phyloP scores from a whole-genome alignment of 2,113 vertebrate species.

The Halichoerus grypus region DNA sequence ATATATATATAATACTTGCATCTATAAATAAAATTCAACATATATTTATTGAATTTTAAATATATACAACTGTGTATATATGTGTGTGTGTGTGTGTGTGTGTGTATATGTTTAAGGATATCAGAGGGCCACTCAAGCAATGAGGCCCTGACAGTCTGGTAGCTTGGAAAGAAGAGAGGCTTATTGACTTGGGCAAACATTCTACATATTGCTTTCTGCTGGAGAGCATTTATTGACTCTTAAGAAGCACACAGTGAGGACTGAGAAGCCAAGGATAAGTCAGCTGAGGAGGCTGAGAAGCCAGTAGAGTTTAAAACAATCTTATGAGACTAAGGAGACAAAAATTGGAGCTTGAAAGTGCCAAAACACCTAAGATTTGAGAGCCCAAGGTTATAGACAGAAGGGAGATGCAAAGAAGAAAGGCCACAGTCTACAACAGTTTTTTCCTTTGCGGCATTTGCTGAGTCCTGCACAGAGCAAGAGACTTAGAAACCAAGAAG shows the following conservation, averaged over 20 bases:
- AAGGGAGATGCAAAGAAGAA: not conserved
- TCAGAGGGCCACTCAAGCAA: not conserved
- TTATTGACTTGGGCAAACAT: not conserved
- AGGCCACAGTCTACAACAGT: not conserved
- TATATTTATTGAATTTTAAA: not conserved
- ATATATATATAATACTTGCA: too few relatives aligned
- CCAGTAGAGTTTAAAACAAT: not conserved
- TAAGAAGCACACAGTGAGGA: not conserved
- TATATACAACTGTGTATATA: not conserved
- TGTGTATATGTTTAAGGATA: not conserved
- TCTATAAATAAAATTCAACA: too few relatives aligned
- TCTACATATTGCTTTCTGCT: not conserved
- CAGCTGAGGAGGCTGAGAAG: not conserved
- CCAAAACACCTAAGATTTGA: not conserved
- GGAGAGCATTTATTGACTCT: not conserved
- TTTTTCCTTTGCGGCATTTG: not conserved
- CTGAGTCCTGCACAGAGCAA: not conserved
- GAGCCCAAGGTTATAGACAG: not conserved
- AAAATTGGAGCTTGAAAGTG: not conserved
- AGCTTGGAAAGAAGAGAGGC: not conserved
- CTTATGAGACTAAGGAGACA: not conserved
- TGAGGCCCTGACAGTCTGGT: not conserved
- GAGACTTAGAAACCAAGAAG: not conserved
- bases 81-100: not conserved
- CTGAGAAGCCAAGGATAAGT: not conserved